Conservation (phyloP, 2,888 invertebrate species). For the Deladenus siricidicola region DNA sequence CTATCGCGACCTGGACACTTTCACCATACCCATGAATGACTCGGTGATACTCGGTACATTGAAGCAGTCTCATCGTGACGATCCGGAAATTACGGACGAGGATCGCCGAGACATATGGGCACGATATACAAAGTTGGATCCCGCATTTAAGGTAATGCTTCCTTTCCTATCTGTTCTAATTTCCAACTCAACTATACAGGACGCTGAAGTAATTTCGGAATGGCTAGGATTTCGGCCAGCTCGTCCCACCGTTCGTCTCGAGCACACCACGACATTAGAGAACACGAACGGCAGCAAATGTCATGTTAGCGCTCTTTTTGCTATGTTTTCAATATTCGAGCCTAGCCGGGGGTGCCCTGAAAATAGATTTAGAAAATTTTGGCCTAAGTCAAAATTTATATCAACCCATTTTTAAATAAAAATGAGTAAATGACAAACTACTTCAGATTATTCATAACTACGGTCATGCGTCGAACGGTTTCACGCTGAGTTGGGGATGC, state of each 20-base stretch:
- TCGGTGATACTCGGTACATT: constrained; percentile 37
- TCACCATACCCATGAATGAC: constrained; percentile 11
- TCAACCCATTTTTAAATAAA: too few relatives aligned
- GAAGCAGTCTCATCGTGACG: constrained; percentile 32
- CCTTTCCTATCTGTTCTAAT: background rate
- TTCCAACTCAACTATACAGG: constrained; percentile 14
- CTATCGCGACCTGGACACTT: background rate
- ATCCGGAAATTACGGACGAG: constrained; percentile 36
- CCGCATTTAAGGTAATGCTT: constrained; percentile 32
- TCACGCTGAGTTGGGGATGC: constrained; percentile 48
- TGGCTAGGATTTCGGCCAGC: constrained; percentile 28
- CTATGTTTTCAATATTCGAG: too few relatives aligned
- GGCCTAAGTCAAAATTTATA: too few relatives aligned
- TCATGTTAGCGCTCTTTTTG: too few relatives aligned
- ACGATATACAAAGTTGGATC: constrained; percentile 35
- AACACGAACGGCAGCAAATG: too few relatives aligned
- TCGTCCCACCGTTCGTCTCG: constrained; percentile 8
- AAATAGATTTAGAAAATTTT: too few relatives aligned
- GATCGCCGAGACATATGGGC: constrained; percentile 39
- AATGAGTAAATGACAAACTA: too few relatives aligned
- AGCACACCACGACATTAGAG: too few relatives aligned
- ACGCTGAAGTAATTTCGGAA: constrained; percentile 35
- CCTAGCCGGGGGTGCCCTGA: too few relatives aligned
- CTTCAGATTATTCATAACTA: constrained; percentile 43
- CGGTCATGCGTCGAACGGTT: constrained; percentile 47